phyloP scores from a whole-genome alignment of 2,888 invertebrate genomes.

The Podabrus alpinus region DNA sequence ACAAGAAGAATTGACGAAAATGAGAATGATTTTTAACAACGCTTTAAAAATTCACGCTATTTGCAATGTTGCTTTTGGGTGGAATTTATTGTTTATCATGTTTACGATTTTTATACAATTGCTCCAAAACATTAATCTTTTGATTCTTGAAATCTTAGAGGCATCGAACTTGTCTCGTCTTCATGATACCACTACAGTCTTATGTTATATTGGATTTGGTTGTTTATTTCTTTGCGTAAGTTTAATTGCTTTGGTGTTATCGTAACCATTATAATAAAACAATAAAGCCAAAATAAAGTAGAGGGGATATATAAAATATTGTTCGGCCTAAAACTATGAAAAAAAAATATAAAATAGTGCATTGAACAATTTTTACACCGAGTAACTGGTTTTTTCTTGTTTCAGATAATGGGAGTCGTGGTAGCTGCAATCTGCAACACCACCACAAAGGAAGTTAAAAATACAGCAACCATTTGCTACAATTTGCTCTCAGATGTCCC shows the following conservation, averaged over 20 bases:
- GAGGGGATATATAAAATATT: too few relatives aligned
- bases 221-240: neutral
- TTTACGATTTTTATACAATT: neutral
- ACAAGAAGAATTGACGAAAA: neutral
- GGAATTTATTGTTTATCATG: neutral
- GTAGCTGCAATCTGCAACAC: neutral
- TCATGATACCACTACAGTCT: neutral
- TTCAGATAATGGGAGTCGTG: neutral
- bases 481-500: slow-evolving; percentile 32
- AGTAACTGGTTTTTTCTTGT: neutral
- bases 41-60: neutral
- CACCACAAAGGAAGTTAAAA: slow-evolving; percentile 24
- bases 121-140: neutral
- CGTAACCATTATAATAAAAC: too few relatives aligned
- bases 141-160: neutral
- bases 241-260: too few relatives aligned
- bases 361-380: too few relatives aligned
- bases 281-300: too few relatives aligned
- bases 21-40: neutral
- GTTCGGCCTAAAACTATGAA: too few relatives aligned
- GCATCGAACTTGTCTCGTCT: neutral
- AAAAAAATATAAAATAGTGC: too few relatives aligned
- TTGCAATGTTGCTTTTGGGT: neutral
- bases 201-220: neutral
- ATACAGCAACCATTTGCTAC: slow-evolving; percentile 30